Evolutionary conservation across 92 coral and sea anemone species (phyloP).

Genomic region (Zoanthus solanderi): DNA sequence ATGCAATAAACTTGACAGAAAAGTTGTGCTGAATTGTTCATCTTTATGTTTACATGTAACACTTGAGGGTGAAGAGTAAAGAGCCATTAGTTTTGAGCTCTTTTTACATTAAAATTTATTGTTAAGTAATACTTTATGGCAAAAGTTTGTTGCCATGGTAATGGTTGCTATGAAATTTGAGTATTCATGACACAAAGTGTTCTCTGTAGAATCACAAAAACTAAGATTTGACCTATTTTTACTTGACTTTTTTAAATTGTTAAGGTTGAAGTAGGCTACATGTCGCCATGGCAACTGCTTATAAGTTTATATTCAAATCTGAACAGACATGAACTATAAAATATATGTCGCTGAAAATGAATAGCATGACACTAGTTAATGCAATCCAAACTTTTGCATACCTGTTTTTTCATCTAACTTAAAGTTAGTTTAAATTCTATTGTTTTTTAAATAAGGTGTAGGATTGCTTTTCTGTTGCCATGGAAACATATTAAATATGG

Average conservation of each 20-base stretch:
- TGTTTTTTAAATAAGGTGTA: slow-evolving; percentile 4
- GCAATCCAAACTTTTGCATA: slow-evolving; percentile 1
- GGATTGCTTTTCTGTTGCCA: slow-evolving; percentile 5
- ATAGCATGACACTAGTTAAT: not conserved
- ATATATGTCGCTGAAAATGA: not conserved
- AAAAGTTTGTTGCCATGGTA: slow-evolving; percentile 29
- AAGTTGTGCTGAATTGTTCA: slow-evolving; percentile 5
- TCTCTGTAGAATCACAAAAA: slow-evolving; percentile 23
- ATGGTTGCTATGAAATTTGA: slow-evolving; percentile 17
- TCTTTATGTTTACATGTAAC: slow-evolving; percentile 25
- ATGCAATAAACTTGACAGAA: slow-evolving; percentile 18
- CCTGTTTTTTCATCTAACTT: not conserved
- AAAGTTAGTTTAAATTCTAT: slow-evolving; percentile 6
- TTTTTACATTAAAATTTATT: slow-evolving; percentile 23
- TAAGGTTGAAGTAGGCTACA: slow-evolving; percentile 12
- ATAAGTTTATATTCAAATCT: not conserved
- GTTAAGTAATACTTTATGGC: slow-evolving; percentile 14
- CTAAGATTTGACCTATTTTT: not conserved
- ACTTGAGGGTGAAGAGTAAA: slow-evolving; percentile 13
- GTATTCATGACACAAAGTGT: slow-evolving; percentile 21
- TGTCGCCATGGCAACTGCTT: slow-evolving; percentile 20
- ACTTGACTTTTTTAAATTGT: not conserved
- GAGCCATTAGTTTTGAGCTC: not conserved
- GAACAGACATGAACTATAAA: not conserved
- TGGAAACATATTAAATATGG: not conserved